Percentiles rank a stretch among this genome's conserved stretches.
Conservation (phyloP, 2,113 vertebrate species). For the Nesogale talazaci region DNA sequence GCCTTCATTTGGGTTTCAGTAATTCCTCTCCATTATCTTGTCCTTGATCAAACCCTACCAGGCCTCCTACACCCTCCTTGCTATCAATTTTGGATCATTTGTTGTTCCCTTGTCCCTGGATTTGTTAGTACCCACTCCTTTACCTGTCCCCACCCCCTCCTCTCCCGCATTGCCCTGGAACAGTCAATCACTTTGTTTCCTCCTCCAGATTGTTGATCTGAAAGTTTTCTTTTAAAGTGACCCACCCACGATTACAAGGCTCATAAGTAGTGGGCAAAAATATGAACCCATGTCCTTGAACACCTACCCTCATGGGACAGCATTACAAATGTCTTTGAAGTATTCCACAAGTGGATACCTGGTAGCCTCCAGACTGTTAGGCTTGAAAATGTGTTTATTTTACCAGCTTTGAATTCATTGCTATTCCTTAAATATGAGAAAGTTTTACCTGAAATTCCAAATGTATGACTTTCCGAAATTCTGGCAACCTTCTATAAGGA, state of each 20-base stretch:
- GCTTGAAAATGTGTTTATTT: slow-evolving; percentile 15
- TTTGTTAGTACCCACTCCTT: too few species aligned
- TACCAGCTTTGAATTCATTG: slow-evolving; percentile 46
- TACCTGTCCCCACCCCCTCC: too few species aligned
- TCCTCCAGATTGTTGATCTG: too few species aligned
- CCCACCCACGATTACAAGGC: background rate
- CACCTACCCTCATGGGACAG: background rate
- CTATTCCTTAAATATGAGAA: slow-evolving; percentile 43
- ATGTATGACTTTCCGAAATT: slow-evolving; percentile 45
- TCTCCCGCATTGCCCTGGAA: too few species aligned
- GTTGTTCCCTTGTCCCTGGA: too few species aligned
- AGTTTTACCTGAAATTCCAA: slow-evolving; percentile 42
- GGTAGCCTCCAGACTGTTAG: background rate
- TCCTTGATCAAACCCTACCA: too few species aligned
- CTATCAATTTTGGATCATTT: too few species aligned
- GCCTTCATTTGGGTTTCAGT: too few species aligned
- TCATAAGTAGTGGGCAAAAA: background rate
- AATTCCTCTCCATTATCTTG: too few species aligned
- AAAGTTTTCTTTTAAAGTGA: background rate
- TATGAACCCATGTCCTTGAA: background rate
- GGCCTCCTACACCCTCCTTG: too few species aligned
- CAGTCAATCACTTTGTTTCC: too few species aligned
- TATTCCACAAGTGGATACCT: background rate
- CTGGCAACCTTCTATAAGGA: background rate
- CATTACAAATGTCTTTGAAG: background rate